Conservation (phyloP, 2,888 invertebrate species). For the Hypolimnas misippus region DNA sequence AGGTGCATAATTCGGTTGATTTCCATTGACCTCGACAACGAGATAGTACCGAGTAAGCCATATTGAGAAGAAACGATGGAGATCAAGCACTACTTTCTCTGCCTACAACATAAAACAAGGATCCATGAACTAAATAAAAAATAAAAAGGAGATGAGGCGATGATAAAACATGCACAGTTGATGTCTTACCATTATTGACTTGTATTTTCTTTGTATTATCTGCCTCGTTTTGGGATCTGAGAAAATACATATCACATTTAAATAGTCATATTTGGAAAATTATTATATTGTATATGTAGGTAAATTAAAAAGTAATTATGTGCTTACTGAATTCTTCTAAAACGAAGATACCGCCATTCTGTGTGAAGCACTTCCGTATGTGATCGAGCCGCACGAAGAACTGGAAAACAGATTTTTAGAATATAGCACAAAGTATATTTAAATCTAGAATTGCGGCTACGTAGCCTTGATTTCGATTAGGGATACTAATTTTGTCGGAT, state of each 20-base stretch:
- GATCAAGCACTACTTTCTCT: constrained; percentile 88
- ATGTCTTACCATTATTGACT: constrained; percentile 97
- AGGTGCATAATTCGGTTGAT: constrained; percentile 67
- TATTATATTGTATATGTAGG: not conserved
- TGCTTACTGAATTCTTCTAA: constrained; percentile 99
- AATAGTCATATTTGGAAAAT: too few species aligned
- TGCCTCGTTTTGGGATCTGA: constrained; percentile 98
- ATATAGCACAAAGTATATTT: constrained; percentile 10
- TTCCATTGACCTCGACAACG: constrained; percentile 64
- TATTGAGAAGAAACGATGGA: constrained; percentile 92
- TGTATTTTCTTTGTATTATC: constrained; percentile 98
- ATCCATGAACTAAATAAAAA: constrained; percentile 56
- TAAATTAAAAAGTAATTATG: not conserved
- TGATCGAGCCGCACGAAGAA: constrained; percentile 99
- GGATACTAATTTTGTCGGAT: constrained; percentile 13
- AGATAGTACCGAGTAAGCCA: constrained; percentile 83
- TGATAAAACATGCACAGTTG: constrained; percentile 24
- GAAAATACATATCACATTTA: too few species aligned
- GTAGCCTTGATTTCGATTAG: constrained; percentile 8
- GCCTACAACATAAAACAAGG: constrained; percentile 86
- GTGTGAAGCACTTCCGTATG: constrained; percentile 99
- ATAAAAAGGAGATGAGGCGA: constrained; percentile 48
- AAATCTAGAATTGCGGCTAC: not conserved
- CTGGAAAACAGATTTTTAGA: constrained; percentile 87
- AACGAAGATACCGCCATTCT: constrained; percentile 99